Percentiles rank a stretch among this genome's conserved stretches.
phyloP scores from a whole-genome alignment of 2,113 vertebrate species.

The Podilymbus podiceps region DNA sequence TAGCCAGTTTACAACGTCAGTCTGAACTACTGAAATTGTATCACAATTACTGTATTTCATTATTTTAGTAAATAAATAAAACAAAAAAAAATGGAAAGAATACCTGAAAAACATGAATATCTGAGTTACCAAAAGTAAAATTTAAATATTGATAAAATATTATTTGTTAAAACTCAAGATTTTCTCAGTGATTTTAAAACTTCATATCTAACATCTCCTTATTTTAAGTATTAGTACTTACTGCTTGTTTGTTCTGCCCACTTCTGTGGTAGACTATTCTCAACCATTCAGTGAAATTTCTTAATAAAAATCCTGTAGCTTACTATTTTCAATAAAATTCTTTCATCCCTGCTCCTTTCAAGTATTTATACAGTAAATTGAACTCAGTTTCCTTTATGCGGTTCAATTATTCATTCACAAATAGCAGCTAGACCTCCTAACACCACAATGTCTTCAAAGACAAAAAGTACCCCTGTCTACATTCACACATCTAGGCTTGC shows the following conservation, averaged over 20 bases:
- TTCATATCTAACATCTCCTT: background rate
- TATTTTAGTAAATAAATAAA: background rate
- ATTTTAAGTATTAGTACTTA: background rate
- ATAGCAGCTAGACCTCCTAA: background rate
- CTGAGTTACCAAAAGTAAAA: background rate
- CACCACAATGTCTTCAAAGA: background rate
- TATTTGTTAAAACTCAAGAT: background rate
- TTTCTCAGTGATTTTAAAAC: background rate
- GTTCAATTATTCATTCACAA: background rate
- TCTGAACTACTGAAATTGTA: background rate
- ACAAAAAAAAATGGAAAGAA: background rate
- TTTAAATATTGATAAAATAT: background rate
- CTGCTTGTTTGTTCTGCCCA: background rate
- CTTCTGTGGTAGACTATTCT: background rate
- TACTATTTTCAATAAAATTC: background rate
- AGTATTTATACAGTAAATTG: background rate
- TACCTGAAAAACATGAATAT: background rate
- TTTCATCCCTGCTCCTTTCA: background rate
- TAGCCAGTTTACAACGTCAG: background rate
- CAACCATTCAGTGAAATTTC: background rate
- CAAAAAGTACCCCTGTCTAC: background rate
- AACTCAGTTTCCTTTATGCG: background rate
- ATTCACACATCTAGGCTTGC: background rate
- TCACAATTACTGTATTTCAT: background rate
- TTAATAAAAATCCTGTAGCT: background rate